A percentile compares a stretch with the other conserved stretches of the same genome.
Conservation (phyloP, 2,888 invertebrate species). For the Malthinus flaveolus region DNA sequence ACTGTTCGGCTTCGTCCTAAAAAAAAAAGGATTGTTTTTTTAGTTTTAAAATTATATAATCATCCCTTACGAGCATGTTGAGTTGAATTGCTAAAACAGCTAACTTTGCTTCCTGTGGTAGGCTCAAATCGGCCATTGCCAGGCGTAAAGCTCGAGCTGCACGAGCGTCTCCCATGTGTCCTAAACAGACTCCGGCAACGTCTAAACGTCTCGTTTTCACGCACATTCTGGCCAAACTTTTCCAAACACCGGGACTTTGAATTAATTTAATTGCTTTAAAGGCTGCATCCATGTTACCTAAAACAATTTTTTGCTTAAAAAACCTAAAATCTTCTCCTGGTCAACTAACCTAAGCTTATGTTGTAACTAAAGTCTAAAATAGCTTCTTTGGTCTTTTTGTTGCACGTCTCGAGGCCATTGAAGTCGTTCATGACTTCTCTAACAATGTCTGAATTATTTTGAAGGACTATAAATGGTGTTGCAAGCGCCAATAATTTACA, state of each 20-base stretch:
- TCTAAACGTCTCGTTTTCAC: constrained; percentile 91
- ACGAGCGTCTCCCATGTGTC: constrained; percentile 79
- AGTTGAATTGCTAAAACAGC: constrained; percentile 90
- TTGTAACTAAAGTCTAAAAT: constrained; percentile 90
- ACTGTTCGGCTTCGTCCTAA: constrained; percentile 82
- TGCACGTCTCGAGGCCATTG: constrained; percentile 75
- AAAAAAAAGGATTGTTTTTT: constrained; percentile 20
- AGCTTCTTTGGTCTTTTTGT: constrained; percentile 75
- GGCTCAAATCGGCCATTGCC: constrained; percentile 70
- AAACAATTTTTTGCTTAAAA: constrained; percentile 28
- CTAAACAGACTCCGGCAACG: constrained; percentile 92
- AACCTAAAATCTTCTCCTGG: no score
- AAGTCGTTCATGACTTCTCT: constrained; percentile 82
- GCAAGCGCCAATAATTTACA: constrained; percentile 59
- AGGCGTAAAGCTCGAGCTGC: constrained; percentile 72
- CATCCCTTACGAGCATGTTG: constrained; percentile 80
- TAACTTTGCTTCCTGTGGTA: constrained; percentile 81
- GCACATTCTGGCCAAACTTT: constrained; percentile 94
- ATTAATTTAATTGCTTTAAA: constrained; percentile 68
- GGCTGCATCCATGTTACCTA: constrained; percentile 83
- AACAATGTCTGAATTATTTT: constrained; percentile 62
- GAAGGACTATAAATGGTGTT: constrained; percentile 63
- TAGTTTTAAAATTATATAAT: background rate
- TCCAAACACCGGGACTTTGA: constrained; percentile 85
- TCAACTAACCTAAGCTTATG: constrained; percentile 64